Conservation (phyloP, 2,797 vertebrate species). For the Hypotaenidia okinawae region DNA sequence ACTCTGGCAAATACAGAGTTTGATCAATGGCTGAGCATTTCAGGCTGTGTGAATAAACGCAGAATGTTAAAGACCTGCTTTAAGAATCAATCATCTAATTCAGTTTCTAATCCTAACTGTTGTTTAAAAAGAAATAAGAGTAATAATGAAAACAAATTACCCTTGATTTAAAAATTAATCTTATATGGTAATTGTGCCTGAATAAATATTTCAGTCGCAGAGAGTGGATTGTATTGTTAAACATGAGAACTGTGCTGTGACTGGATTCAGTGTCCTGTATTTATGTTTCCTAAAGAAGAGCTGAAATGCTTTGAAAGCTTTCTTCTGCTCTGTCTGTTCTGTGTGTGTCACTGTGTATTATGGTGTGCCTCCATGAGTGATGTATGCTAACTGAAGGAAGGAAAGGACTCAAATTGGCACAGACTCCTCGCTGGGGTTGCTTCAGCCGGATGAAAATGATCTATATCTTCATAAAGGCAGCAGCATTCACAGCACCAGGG, state of each 20-base stretch:
- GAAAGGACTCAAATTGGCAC: neutral
- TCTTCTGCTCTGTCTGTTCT: neutral
- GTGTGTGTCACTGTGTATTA: neutral
- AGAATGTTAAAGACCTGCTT: neutral
- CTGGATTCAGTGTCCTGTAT: neutral
- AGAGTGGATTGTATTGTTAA: neutral
- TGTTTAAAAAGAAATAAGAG: slow-evolving; percentile 30
- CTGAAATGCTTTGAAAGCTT: neutral
- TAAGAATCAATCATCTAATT: neutral
- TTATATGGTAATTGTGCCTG: neutral
- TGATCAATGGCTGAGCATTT: slow-evolving; percentile 6
- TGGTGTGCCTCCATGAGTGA: neutral
- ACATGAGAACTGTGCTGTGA: neutral
- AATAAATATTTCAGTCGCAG: slow-evolving; percentile 28
- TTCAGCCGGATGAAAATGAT: neutral
- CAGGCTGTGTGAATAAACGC: neutral
- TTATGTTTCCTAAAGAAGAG: neutral
- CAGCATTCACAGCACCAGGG: neutral
- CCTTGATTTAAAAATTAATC: slow-evolving; percentile 47
- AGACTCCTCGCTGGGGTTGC: neutral
- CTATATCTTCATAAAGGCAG: neutral
- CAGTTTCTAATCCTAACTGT: slow-evolving; percentile 10
- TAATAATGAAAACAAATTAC: slow-evolving; percentile 15
- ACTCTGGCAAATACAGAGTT: neutral
- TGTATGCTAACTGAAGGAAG: neutral